A percentile compares a stretch with the other conserved stretches of the same genome.
Evolutionary conservation across 2,888 invertebrate species (phyloP).

Genomic region (Pachydiplax longipennis): DNA sequence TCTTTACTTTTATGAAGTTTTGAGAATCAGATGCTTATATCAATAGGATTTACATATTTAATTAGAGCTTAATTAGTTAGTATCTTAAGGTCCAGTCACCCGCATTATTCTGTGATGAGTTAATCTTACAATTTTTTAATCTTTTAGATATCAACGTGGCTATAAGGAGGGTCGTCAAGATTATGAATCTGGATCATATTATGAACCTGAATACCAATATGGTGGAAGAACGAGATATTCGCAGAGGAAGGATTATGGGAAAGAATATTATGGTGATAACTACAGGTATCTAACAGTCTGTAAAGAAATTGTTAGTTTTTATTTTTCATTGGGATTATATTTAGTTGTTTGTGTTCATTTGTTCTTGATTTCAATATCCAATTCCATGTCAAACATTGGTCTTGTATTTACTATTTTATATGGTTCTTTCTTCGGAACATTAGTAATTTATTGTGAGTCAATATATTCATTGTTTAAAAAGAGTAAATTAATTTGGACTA

Average conservation of each 20-base stretch:
- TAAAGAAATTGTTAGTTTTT: slow-evolving; percentile 46
- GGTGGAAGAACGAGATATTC: slow-evolving; percentile 45
- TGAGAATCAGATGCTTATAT: too few relatives aligned
- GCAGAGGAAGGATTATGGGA: slow-evolving; percentile 46
- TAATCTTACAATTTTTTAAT: not conserved
- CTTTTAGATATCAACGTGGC: slow-evolving; percentile 47
- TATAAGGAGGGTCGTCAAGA: slow-evolving; percentile 49
- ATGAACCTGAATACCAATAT: slow-evolving; percentile 48
- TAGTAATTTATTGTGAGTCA: not conserved
- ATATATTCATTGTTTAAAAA: not conserved
- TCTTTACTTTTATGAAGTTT: too few relatives aligned
- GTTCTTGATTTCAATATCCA: not conserved
- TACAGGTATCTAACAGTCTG: slow-evolving; percentile 45
- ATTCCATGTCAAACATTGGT: slow-evolving; percentile 24
- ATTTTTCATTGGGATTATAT: not conserved
- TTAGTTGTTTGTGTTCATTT: slow-evolving; percentile 2
- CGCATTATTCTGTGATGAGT: not conserved
- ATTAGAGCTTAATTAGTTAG: too few relatives aligned
- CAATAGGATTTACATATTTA: too few relatives aligned
- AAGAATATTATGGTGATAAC: slow-evolving; percentile 46
- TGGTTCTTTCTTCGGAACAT: not conserved
- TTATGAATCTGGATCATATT: slow-evolving; percentile 49
- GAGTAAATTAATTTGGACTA: not conserved
- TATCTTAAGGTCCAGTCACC: not conserved
- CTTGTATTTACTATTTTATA: not conserved